A percentile compares a stretch with the other conserved stretches of the same genome.
Evolutionary conservation across 2,113 vertebrate genomes (phyloP).

Genomic region (Andinoacara biseriatus): DNA sequence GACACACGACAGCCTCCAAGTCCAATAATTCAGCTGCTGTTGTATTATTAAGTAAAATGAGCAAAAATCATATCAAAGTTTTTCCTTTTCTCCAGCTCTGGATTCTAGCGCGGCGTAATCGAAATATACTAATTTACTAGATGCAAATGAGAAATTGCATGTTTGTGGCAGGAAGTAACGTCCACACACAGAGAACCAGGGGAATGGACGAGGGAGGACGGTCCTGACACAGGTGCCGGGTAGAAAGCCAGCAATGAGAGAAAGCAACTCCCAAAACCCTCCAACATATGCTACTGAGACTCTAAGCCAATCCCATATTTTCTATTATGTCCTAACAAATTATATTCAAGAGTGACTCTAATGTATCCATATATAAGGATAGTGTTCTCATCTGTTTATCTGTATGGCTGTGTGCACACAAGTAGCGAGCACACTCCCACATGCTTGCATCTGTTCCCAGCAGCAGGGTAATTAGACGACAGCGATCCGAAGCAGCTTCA

Average conservation of each 20-base stretch:
- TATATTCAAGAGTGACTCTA: neutral
- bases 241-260: neutral
- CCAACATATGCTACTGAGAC: slow-evolving; percentile 12
- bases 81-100: neutral
- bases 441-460: slow-evolving; percentile 30
- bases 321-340: slow-evolving; percentile 12
- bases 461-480: slow-evolving; percentile 58
- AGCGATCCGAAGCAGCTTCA: slow-evolving; percentile 44
- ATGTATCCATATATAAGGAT: neutral
- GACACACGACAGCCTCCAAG: neutral
- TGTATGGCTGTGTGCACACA: neutral
- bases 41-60: neutral
- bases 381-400: slow-evolving; percentile 1
- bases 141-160: neutral
- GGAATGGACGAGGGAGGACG: neutral
- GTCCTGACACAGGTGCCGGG: slow-evolving; percentile 2
- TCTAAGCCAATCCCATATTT: slow-evolving; percentile 7
- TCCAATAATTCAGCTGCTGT: neutral
- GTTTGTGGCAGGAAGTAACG: neutral
- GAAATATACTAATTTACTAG: neutral
- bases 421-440: neutral
- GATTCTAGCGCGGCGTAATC: neutral
- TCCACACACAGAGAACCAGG: neutral
- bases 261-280: slow-evolving; percentile 4
- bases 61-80: neutral